Base-by-base conservation (phyloP, 2,888 invertebrate genomes). In the Nasonia oneida region DNA sequence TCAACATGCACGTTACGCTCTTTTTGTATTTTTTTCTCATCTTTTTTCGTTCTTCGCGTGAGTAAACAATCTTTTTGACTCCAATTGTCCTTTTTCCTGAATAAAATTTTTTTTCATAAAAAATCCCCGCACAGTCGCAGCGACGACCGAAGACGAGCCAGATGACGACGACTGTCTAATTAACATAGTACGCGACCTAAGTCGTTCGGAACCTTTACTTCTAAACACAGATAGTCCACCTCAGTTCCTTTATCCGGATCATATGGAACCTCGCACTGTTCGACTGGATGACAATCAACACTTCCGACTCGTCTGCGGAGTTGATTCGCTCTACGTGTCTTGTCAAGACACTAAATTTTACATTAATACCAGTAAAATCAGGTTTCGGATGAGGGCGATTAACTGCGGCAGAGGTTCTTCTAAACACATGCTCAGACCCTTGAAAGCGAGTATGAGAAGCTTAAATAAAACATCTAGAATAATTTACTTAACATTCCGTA, bases 151-250 rank as follows among this genome's bases (percentile, higher is more conserved):
- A 61, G n/a, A 4, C n/a, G n/a, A n/a, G 6, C 57, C 57, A 6
- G 67, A 67, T 67, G 67, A 67, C 18, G 61, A 77, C 37, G 78
- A 64, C 23, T 78, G 78, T 64, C 4, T 23, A 10, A 39, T 78
- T 4, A 15, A 47, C 23, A 42, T 78, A 5, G 23, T 33, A 3
- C 23, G 33, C 12, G 75, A 78, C 61, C 47, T 29, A 6, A 10
- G 5, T 15, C 12, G 3, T 3, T 29, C 15, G 23, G 64, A 42
- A 8, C 39, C 29, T 3, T n/a, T 78, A 14, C 23, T 78, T 4
- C 8, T 78, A 18, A 42, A 2, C 1, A 10, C n/a, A 0, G 42
- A 0, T 6, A 78, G 42, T 14, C 78, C 78, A 42, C 23, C 47
- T 6, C 8, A 42, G 8, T 67, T 78, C 15, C 37, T 78, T 3